Evolutionary conservation across 1,140 invertebrate species (phyloP).

Genomic region (Camponotus floridanus): DNA sequence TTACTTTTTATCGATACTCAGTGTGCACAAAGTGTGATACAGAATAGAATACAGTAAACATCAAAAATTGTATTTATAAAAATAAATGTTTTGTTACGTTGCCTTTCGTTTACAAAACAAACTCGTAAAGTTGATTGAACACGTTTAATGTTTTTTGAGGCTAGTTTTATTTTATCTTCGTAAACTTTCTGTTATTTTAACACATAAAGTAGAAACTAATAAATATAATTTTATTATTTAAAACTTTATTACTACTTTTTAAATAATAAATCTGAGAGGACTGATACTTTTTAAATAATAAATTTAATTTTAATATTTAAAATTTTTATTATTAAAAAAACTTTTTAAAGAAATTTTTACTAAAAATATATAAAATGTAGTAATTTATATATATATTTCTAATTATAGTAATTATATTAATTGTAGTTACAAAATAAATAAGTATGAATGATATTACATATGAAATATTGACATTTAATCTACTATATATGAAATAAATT

Average conservation of each 20-base stretch:
- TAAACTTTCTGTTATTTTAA: background rate
- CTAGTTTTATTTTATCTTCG: background rate
- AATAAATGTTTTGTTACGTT: background rate
- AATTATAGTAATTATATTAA: background rate
- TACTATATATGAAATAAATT: background rate
- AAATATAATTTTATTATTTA: too few species aligned
- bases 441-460: too few species aligned
- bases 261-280: too few species aligned
- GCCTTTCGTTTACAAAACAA: slow-evolving; percentile 3
- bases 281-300: too few species aligned
- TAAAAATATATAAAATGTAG: background rate
- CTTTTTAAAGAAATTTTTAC: background rate
- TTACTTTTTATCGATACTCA: slow-evolving; percentile 10
- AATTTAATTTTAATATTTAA: too few species aligned
- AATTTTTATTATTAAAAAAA: too few species aligned
- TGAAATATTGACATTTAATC: background rate
- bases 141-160: background rate
- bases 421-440: slow-evolving; percentile 20
- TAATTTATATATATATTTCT: background rate
- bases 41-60: background rate
- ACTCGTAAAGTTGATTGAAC: slow-evolving; percentile 2
- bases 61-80: slow-evolving; percentile 2
- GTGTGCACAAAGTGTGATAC: too few species aligned
- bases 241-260: too few species aligned
- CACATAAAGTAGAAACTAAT: background rate